phyloP scores from a whole-genome alignment of 1,140 invertebrate genomes.

The Pseudomyrmex concolor region DNA sequence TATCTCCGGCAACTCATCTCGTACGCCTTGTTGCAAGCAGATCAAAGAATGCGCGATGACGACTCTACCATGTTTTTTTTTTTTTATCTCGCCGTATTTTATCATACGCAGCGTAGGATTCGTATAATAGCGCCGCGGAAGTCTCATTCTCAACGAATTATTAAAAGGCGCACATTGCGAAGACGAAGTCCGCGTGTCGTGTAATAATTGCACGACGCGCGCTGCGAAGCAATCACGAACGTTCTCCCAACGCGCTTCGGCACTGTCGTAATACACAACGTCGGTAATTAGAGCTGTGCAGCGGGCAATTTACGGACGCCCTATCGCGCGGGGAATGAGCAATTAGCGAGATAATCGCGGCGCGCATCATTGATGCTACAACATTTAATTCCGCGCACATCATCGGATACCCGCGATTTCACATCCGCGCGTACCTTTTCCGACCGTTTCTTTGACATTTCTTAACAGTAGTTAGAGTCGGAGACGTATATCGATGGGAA shows the following conservation, averaged over 20 bases:
- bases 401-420: neutral
- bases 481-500: no score
- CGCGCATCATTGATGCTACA: constrained; percentile 31
- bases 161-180: neutral
- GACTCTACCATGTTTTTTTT: neutral
- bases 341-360: constrained; percentile 63
- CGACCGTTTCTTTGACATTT: neutral
- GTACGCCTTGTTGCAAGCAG: neutral
- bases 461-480: neutral
- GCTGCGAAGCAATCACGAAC: neutral
- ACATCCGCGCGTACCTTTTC: neutral
- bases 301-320: constrained; percentile 41
- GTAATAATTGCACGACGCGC: constrained; percentile 18
- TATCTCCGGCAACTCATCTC: neutral
- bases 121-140: neutral
- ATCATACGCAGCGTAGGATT: neutral
- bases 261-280: constrained; percentile 15
- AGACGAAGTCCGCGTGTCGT: neutral
- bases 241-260: neutral
- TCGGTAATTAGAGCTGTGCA: constrained; percentile 21
- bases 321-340: constrained; percentile 44
- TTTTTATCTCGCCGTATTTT: neutral
- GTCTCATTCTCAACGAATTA: neutral
- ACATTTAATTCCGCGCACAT: constrained; percentile 19
- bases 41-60: neutral